These are phyloP conservation scores for Spodoptera litura DNA, from an alignment of 1,140 invertebrate species.

Conservation along the genomic window DNA sequence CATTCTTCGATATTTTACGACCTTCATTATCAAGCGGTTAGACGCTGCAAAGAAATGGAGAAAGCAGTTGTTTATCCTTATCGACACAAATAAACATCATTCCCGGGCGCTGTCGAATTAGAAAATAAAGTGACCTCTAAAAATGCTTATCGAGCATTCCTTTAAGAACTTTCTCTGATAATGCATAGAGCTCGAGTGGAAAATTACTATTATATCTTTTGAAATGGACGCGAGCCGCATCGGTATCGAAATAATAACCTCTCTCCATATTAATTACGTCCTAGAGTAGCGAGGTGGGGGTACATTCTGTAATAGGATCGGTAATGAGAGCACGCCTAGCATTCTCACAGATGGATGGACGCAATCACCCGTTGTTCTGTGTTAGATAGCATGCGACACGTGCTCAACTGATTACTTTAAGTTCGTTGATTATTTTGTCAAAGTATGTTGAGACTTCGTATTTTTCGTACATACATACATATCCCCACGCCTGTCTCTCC, in stretches of 20 bases:
- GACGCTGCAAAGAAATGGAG: slow-evolving; percentile 2
- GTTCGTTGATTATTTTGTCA: slow-evolving; percentile 2
- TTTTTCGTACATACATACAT: too few species aligned
- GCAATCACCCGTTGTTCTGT: slow-evolving; percentile 14
- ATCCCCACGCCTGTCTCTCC: too few species aligned
- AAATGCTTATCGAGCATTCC: slow-evolving; percentile 61
- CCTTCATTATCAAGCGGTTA: neutral
- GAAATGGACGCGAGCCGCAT: slow-evolving; percentile 60
- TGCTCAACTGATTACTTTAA: slow-evolving; percentile 5
- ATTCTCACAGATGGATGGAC: slow-evolving; percentile 64
- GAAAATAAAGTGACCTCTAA: slow-evolving; percentile 43
- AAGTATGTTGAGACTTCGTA: neutral
- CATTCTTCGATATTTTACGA: slow-evolving; percentile 24
- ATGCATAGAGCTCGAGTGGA: slow-evolving; percentile 62
- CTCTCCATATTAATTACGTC: slow-evolving; percentile 82
- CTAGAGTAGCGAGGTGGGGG: slow-evolving; percentile 73
- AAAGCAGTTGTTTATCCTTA: slow-evolving; percentile 27
- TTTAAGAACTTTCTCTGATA: slow-evolving; percentile 80
- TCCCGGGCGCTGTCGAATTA: slow-evolving; percentile 19
- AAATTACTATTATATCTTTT: slow-evolving; percentile 66
- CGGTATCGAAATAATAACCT: slow-evolving; percentile 81
- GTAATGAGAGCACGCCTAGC: slow-evolving; percentile 74
- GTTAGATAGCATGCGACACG: slow-evolving; percentile 11
- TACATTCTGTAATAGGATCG: slow-evolving; percentile 63
- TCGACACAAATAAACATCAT: slow-evolving; percentile 9